phyloP scores from a whole-genome alignment of 2,888 invertebrate genomes.

The Orthonevra nobilis region DNA sequence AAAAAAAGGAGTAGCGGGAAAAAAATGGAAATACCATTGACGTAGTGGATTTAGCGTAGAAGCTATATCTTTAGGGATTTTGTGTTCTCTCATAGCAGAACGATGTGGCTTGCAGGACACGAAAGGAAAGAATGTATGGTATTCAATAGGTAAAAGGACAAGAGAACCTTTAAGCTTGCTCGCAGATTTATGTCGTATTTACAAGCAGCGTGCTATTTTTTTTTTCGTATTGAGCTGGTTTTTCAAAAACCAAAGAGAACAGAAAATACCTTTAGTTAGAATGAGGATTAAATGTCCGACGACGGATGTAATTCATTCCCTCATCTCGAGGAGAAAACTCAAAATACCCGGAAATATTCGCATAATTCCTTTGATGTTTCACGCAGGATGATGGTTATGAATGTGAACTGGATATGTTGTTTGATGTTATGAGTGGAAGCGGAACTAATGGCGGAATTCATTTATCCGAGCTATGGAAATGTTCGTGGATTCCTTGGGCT shows the following conservation, averaged over 20 bases:
- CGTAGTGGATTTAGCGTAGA: constrained; percentile 23
- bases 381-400: too few species aligned
- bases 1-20: background rate
- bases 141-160: background rate
- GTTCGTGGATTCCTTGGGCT: too few species aligned
- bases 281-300: background rate
- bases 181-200: constrained; percentile 37
- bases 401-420: background rate
- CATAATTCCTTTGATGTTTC: too few species aligned
- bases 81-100: background rate
- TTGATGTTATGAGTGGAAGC: background rate
- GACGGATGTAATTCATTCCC: background rate
- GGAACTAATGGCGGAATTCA: too few species aligned
- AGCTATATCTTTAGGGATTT: constrained; percentile 26
- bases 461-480: too few species aligned
- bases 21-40: constrained; percentile 13
- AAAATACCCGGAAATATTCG: too few species aligned
- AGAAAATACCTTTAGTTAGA: background rate
- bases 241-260: too few species aligned
- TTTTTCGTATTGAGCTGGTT: too few species aligned
- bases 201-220: background rate
- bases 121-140: background rate
- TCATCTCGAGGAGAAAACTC: too few species aligned
- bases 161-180: constrained; percentile 7
- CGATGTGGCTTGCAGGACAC: background rate